Percentiles rank a stretch among this genome's conserved stretches.
phyloP scores from a whole-genome alignment of 1,140 invertebrate genomes.

The Orussus abietinus region DNA sequence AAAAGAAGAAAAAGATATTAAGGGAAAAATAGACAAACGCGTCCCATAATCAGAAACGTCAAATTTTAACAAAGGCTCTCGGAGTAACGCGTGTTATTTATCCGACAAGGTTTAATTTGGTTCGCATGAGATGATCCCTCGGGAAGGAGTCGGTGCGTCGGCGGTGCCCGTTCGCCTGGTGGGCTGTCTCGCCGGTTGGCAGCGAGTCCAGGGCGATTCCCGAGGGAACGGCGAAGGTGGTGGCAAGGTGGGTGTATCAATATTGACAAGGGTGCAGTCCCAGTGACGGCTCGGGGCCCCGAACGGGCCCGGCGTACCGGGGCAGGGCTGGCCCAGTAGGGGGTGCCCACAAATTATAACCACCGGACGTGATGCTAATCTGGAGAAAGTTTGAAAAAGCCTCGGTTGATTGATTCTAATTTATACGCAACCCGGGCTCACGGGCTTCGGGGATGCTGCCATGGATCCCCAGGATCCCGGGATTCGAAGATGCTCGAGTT shows the following conservation, averaged over 20 bases:
- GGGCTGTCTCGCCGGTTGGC: constrained; percentile 7
- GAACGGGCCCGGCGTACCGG: constrained; percentile 14
- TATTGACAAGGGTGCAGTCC: constrained; percentile 53
- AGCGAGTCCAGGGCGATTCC: constrained; percentile 11
- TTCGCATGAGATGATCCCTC: constrained; percentile 45
- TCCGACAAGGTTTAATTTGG: constrained; percentile 53
- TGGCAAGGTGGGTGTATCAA: constrained; percentile 42
- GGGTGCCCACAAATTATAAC: constrained; percentile 49
- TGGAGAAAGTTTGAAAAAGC: constrained; percentile 51
- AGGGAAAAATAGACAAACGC: constrained; percentile 10
- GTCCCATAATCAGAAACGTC: constrained; percentile 47
- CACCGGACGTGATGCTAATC: constrained; percentile 50
- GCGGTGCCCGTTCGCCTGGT: constrained; percentile 4
- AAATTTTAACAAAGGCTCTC: constrained; percentile 45
- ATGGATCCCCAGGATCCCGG: constrained; percentile 16
- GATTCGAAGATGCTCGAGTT: constrained; percentile 9
- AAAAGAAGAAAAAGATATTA: constrained; percentile 10
- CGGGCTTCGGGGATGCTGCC: constrained; percentile 14
- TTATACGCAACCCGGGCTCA: constrained; percentile 22
- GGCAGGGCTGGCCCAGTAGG: constrained; percentile 38
- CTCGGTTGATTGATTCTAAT: constrained; percentile 39
- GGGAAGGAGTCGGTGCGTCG: constrained; percentile 8
- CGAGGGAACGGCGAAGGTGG: constrained; percentile 16
- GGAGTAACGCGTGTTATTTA: constrained; percentile 44
- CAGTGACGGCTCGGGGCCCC: constrained; percentile 28